phyloP scores from a whole-genome alignment of 2,797 vertebrate genomes.

The Otolemur crassicaudatus region DNA sequence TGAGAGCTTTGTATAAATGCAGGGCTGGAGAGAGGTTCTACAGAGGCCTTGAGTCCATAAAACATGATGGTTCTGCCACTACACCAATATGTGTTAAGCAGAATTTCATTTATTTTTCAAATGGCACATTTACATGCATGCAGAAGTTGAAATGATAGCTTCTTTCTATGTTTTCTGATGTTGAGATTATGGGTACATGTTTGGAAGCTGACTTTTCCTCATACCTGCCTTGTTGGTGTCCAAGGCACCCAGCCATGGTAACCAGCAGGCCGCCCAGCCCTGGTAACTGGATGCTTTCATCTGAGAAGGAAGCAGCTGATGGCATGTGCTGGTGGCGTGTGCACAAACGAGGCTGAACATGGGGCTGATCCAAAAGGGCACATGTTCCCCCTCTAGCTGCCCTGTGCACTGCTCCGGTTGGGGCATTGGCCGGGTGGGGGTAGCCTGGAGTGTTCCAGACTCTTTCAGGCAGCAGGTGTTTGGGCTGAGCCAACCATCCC shows the following conservation, averaged over 20 bases:
- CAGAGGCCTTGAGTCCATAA: background rate
- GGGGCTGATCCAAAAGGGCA: constrained; percentile 42
- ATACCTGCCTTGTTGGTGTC: background rate
- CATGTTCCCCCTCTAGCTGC: constrained; percentile 37
- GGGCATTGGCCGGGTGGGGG: background rate
- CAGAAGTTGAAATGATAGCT: background rate
- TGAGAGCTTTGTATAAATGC: background rate
- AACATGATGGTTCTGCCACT: background rate
- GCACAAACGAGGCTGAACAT: background rate
- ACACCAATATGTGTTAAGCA: background rate
- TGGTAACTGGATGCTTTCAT: background rate
- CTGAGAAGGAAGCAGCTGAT: constrained; percentile 42
- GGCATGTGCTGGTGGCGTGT: constrained; percentile 31
- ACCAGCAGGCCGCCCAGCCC: background rate
- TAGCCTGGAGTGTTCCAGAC: constrained; percentile 58
- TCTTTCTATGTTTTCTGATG: background rate
- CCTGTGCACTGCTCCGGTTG: background rate
- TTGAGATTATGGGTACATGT: background rate
- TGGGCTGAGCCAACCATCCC: background rate
- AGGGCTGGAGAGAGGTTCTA: background rate
- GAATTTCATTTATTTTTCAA: background rate
- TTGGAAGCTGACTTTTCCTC: background rate
- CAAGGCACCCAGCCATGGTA: background rate
- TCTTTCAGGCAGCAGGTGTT: constrained; percentile 78
- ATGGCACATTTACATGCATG: background rate